Percentiles rank a stretch among this genome's conserved stretches.
These are phyloP conservation scores for Hydrolagus colliei DNA, from an alignment of 2,797 vertebrate species.

Conservation along the genomic window DNA sequence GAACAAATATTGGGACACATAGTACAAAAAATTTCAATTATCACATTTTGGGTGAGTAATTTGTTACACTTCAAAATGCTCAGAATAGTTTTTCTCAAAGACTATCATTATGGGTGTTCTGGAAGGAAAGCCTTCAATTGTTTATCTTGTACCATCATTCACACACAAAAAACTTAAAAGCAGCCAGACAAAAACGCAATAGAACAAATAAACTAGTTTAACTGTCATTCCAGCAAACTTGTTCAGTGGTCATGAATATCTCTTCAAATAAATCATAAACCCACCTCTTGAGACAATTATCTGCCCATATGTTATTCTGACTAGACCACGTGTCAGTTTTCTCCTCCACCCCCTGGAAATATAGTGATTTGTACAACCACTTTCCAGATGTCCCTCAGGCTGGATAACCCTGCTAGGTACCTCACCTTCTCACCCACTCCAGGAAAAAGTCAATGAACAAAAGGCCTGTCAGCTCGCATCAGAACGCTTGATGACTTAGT, in stretches of 20 bases:
- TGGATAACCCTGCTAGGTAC: neutral
- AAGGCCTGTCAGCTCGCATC: constrained; percentile 10
- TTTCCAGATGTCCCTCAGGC: neutral
- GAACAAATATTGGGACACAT: neutral
- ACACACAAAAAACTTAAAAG: neutral
- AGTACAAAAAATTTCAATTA: constrained; percentile 11
- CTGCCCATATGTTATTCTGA: neutral
- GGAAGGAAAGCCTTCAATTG: neutral
- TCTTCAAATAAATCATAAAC: constrained; percentile 11
- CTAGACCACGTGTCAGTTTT: constrained; percentile 4
- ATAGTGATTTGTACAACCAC: neutral
- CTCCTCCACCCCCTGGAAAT: neutral
- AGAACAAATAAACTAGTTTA: neutral
- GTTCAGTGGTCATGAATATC: neutral
- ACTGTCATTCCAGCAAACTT: constrained; percentile 2
- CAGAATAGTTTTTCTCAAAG: neutral
- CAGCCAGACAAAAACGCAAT: neutral
- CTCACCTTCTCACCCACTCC: neutral
- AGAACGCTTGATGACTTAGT: neutral
- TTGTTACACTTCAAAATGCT: constrained; percentile 8
- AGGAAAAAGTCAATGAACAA: neutral
- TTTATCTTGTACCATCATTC: neutral
- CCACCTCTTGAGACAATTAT: neutral
- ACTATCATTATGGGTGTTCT: neutral
- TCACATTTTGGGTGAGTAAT: neutral